phyloP scores from a whole-genome alignment of 2,888 invertebrate genomes.

The Phaedon cochleariae region DNA sequence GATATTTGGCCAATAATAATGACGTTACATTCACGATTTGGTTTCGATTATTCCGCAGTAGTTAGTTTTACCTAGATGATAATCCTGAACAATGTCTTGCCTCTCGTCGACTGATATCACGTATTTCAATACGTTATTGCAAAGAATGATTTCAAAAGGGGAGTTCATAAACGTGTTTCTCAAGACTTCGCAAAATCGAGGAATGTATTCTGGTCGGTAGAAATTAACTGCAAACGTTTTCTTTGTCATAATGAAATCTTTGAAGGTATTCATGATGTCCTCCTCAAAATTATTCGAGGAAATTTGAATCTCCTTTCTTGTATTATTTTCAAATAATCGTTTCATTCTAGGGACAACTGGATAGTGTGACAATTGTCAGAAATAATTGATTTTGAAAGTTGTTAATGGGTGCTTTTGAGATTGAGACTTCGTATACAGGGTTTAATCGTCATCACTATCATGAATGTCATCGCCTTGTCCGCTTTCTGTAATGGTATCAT shows the following conservation, averaged over 20 bases:
- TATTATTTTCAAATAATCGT: conserved; percentile 9
- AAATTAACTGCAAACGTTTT: conserved; percentile 8
- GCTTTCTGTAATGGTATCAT: too few species aligned
- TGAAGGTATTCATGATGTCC: conserved; percentile 16
- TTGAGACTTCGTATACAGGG: conserved; percentile 9
- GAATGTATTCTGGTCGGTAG: background rate
- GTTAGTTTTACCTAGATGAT: conserved; percentile 29
- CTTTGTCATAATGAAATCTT: too few species aligned
- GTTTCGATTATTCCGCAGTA: conserved; percentile 39
- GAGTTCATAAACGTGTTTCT: conserved; percentile 12
- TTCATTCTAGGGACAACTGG: background rate
- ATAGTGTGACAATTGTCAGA: background rate
- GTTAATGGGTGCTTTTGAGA: conserved; percentile 10
- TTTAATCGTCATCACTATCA: background rate
- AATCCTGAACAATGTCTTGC: conserved; percentile 18
- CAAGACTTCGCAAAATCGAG: too few species aligned
- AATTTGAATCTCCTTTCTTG: conserved; percentile 12
- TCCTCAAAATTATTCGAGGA: too few species aligned
- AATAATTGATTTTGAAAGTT: conserved; percentile 16
- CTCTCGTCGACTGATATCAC: conserved; percentile 15
- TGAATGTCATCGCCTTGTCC: conserved; percentile 4
- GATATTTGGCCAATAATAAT: conserved; percentile 37
- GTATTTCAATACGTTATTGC: too few species aligned
- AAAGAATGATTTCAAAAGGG: conserved; percentile 8
- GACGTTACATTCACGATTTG: conserved; percentile 16